These are phyloP conservation scores for Burhinus oedicnemus DNA, from an alignment of 2,113 vertebrate genomes.

Conservation along the genomic window DNA sequence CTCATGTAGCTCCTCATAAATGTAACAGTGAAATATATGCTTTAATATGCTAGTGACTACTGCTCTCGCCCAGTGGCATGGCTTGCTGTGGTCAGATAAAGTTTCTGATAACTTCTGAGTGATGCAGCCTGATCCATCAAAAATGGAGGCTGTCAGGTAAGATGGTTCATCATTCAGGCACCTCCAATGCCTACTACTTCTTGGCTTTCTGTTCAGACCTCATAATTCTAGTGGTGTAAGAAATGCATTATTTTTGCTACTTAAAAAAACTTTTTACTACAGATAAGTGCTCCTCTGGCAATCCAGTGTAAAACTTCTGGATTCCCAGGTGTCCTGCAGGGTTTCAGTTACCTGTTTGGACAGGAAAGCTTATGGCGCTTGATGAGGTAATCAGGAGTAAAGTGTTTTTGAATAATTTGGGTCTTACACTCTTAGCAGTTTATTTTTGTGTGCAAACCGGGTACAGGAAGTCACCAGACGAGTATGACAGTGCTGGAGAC, in stretches of 20 bases:
- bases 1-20: accelerated
- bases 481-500: neutral
- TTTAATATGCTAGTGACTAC: neutral
- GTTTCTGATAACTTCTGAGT: neutral
- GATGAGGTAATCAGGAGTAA: neutral
- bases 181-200: neutral
- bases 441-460: neutral
- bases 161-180: neutral
- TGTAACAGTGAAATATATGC: neutral
- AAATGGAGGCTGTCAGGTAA: neutral
- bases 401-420: neutral
- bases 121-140: neutral
- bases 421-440: neutral
- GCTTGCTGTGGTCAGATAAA: neutral
- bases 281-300: neutral
- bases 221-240: neutral
- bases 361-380: neutral
- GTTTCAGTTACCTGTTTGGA: neutral
- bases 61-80: neutral
- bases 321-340: neutral
- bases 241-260: neutral
- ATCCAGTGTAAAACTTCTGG: neutral
- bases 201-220: neutral
- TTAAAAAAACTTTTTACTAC: neutral
- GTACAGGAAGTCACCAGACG: neutral